A percentile compares a stretch with the other conserved stretches of the same genome.
These are phyloP conservation scores for Emydocephalus ijimae DNA, from an alignment of 2,113 vertebrate species.

Conservation along the genomic window DNA sequence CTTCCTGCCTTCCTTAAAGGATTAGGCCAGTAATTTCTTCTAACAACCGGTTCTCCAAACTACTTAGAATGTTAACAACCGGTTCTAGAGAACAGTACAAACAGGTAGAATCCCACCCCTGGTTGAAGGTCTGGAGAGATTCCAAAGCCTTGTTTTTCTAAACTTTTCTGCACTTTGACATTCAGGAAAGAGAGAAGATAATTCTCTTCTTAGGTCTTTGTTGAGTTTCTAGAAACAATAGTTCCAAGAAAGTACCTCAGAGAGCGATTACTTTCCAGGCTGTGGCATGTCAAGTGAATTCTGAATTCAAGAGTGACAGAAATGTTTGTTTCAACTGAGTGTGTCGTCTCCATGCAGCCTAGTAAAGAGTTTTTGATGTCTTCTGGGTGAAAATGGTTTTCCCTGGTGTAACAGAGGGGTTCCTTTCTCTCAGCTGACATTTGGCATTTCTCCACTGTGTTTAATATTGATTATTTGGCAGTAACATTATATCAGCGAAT, in stretches of 20 bases:
- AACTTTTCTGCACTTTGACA: not conserved
- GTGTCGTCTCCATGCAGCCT: conserved; percentile 27
- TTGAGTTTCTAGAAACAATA: not conserved
- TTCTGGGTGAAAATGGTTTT: conserved; percentile 57
- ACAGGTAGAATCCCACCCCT: too few relatives aligned
- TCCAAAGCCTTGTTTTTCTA: too few relatives aligned
- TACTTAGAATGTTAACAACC: too few relatives aligned
- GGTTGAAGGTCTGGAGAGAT: not conserved
- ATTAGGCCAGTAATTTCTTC: too few relatives aligned
- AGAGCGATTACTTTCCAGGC: not conserved
- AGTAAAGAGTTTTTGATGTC: conserved; percentile 59
- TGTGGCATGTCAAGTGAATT: conserved; percentile 24
- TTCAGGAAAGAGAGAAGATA: not conserved
- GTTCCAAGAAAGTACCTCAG: conserved; percentile 18
- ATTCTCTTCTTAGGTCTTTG: conserved; percentile 11
- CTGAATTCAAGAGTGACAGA: conserved; percentile 12
- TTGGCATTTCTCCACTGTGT: conserved; percentile 68
- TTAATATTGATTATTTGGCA: conserved; percentile 81
- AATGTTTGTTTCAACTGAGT: conserved; percentile 12
- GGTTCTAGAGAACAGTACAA: too few relatives aligned
- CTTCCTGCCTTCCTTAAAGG: too few relatives aligned
- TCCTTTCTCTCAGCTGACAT: conserved; percentile 59
- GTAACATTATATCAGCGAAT: conserved; percentile 78
- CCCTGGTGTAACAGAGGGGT: conserved; percentile 67
- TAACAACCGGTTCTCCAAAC: too few relatives aligned